Evolutionary conservation across 1,140 invertebrate genomes (phyloP), one percentile per base, ranked within the genome.

Genomic region (Delia radicum): DNA sequence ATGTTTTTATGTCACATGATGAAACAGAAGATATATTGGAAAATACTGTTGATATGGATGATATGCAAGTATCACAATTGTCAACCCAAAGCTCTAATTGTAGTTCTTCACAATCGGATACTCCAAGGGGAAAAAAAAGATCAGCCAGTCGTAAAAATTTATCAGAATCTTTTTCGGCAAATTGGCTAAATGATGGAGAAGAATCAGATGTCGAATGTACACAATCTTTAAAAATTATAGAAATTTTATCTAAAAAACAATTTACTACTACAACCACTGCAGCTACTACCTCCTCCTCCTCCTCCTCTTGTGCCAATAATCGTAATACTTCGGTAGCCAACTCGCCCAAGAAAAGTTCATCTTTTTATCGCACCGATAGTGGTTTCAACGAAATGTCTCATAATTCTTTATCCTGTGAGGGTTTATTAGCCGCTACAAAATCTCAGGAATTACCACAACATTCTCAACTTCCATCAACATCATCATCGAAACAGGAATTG

Each of bases 351-450:
- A 65, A 46, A 77, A 76, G 5, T 75, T 76, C 2, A 67, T 74
- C 74, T 0, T 79, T 86, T 7, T 82, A 83, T 78, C 79, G 82
- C 1, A 79, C 81, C 0, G 85, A 86, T 42, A 86, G 84, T 61
- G 85, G 85, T n/a, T 86, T 86, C 73, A 86, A 86, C 71, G 85
- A 86, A 65, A 85, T 80, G 12, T 90, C 83, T 12, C 75, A 77
- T 3, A 79, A 78, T 33, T 80, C 78, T 8, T 80, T 55, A 6
- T 79, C 76, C 28, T 29, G 21, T 2, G 69, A 31, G 28, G 29
- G 26, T 61, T 42, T 12, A n/a, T 31, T 69, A 21, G 18, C 28
- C n/a, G 4, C 33, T n/a, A 61, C 62, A 82, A 69, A 82, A 81
- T 12, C n/a, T n/a, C n/a, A 13, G 28, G 21, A 46, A 46, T 18